phyloP scores from a whole-genome alignment of 2,113 vertebrate species.

The Henicopernis longicauda region DNA sequence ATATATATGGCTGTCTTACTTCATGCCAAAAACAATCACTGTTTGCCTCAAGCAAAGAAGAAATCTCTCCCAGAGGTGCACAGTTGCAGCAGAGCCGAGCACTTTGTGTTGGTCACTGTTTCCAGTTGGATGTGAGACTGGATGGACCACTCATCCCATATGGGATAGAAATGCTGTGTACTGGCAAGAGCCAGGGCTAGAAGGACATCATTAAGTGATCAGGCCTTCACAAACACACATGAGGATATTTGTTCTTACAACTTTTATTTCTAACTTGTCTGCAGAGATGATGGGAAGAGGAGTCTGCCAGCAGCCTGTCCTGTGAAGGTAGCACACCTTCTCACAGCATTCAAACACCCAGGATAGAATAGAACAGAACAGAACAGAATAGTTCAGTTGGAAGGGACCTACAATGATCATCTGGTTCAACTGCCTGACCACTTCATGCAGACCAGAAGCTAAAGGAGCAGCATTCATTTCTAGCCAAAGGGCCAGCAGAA shows the following conservation, averaged over 20 bases:
- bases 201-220: too few relatives aligned
- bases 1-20: neutral
- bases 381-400: neutral
- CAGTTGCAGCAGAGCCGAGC: neutral
- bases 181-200: neutral
- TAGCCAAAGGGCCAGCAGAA: neutral
- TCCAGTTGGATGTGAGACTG: neutral
- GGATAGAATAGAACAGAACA: neutral
- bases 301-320: neutral
- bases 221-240: neutral
- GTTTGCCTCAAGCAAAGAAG: neutral
- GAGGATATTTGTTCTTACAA: too few relatives aligned
- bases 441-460: neutral
- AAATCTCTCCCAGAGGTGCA: neutral
- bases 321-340: neutral
- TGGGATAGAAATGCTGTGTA: neutral
- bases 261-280: neutral
- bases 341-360: neutral
- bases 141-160: neutral
- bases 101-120: accelerated
- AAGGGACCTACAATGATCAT: neutral
- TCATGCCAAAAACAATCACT: neutral
- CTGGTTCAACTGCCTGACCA: neutral
- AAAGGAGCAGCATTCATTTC: neutral
- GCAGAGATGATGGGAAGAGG: neutral